Evolutionary conservation across 2,113 vertebrate species (phyloP).

Genomic region (Bostrychus sinensis): DNA sequence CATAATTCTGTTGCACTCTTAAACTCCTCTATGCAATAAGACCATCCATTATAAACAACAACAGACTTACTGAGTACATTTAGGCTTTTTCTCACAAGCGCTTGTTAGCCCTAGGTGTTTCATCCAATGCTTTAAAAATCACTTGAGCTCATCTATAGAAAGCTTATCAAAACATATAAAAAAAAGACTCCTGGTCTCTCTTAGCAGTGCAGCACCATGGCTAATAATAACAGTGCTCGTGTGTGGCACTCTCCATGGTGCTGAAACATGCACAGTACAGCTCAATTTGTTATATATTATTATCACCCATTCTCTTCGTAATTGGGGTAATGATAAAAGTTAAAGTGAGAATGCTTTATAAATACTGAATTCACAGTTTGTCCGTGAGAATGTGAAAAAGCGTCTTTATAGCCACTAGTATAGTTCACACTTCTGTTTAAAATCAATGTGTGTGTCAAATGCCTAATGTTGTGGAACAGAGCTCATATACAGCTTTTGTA

Average conservation of each 20-base stretch:
- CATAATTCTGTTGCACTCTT: background rate
- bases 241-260: background rate
- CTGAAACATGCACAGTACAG: background rate
- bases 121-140: background rate
- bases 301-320: background rate
- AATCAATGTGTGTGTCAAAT: background rate
- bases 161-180: background rate
- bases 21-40: conserved; percentile 5
- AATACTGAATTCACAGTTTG: conserved; percentile 1
- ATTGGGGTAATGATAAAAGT: background rate
- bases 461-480: background rate
- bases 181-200: background rate
- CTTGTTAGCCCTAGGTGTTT: background rate
- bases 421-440: background rate
- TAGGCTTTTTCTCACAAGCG: background rate
- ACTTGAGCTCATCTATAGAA: too few species aligned
- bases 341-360: background rate
- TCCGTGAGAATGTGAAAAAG: background rate
- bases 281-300: background rate
- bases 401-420: background rate
- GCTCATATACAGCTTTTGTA: background rate
- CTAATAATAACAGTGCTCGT: too few species aligned
- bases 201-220: too few species aligned
- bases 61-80: background rate
- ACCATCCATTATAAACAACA: conserved; percentile 14